phyloP scores from a whole-genome alignment of 2,888 invertebrate species.

The Falcaria lacertinaria region DNA sequence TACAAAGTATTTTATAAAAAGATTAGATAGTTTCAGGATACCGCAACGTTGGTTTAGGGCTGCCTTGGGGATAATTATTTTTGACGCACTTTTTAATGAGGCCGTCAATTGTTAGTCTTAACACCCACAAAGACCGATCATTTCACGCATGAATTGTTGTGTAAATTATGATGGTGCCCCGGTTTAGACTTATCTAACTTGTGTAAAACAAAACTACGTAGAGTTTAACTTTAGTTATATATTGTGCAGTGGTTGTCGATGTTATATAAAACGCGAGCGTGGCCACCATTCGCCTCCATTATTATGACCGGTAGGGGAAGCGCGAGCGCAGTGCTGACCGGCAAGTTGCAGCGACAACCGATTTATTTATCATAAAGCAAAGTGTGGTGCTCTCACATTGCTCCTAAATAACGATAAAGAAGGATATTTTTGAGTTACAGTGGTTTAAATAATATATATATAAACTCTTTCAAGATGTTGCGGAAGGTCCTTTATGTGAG shows the following conservation, averaged over 20 bases:
- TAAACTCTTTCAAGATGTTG: conserved; percentile 39
- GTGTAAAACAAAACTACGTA: conserved; percentile 57
- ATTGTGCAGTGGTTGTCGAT: conserved; percentile 51
- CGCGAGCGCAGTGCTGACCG: conserved; percentile 48
- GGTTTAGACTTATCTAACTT: conserved; percentile 60
- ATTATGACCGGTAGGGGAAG: conserved; percentile 43
- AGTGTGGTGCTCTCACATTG: conserved; percentile 26
- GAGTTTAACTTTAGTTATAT: conserved; percentile 48
- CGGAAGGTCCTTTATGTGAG: conserved; percentile 31
- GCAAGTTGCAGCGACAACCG: conserved; percentile 34
- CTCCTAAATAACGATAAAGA: conserved; percentile 6
- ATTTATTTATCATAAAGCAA: conserved; percentile 15
- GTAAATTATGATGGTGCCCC: conserved; percentile 47
- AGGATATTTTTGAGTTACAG: conserved; percentile 15
- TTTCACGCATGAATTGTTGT: conserved; percentile 49
- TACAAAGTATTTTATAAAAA: conserved; percentile 12
- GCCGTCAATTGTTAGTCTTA: conserved; percentile 21
- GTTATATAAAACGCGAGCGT: conserved; percentile 65
- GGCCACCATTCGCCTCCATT: conserved; percentile 54
- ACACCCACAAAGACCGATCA: conserved; percentile 28
- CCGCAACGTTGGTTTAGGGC: neutral
- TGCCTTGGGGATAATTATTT: conserved; percentile 4
- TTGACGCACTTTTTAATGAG: conserved; percentile 17
- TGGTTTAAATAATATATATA: conserved; percentile 21
- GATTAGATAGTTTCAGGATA: conserved; percentile 4